A percentile compares a stretch with the other conserved stretches of the same genome.
Evolutionary conservation across 2,888 invertebrate genomes (phyloP).

Genomic region (Thymelicus acteon): DNA sequence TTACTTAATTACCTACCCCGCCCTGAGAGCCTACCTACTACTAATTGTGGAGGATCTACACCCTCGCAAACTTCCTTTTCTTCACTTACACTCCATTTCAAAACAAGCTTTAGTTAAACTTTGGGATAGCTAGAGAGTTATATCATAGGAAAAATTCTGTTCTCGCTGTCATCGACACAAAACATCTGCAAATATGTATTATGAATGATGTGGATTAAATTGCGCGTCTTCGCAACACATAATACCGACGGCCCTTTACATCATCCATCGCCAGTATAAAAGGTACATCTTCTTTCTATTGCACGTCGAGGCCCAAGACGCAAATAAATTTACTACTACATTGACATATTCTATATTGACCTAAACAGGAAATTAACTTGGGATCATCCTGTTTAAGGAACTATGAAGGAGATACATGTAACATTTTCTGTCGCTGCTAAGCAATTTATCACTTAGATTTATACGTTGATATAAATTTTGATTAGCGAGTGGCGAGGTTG

Average conservation of each 20-base stretch:
- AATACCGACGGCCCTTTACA: constrained; percentile 5
- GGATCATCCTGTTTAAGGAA: constrained; percentile 7
- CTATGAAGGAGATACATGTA: constrained; percentile 17
- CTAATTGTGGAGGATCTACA: too few relatives aligned
- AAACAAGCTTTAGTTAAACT: too few relatives aligned
- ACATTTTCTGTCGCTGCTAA: constrained; percentile 4
- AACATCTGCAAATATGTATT: background rate
- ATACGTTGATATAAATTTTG: constrained; percentile 26
- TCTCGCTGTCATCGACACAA: background rate
- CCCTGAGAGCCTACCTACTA: too few relatives aligned
- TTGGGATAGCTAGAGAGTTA: too few relatives aligned
- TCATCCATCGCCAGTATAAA: constrained; percentile 4
- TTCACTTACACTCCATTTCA: too few relatives aligned
- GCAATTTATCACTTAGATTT: constrained; percentile 24
- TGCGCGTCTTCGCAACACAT: constrained; percentile 2
- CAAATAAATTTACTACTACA: constrained; percentile 1
- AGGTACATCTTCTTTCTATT: background rate
- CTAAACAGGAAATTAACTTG: constrained; percentile 13
- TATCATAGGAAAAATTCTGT: too few relatives aligned
- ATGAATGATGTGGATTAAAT: constrained; percentile 14
- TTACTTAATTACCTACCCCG: too few relatives aligned
- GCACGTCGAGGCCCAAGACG: background rate
- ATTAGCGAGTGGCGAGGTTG: constrained; percentile 11
- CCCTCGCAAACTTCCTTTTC: too few relatives aligned
- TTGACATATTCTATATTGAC: background rate